Base-by-base conservation (phyloP, 1,140 invertebrate species). In the Caenorhabditis latens region DNA sequence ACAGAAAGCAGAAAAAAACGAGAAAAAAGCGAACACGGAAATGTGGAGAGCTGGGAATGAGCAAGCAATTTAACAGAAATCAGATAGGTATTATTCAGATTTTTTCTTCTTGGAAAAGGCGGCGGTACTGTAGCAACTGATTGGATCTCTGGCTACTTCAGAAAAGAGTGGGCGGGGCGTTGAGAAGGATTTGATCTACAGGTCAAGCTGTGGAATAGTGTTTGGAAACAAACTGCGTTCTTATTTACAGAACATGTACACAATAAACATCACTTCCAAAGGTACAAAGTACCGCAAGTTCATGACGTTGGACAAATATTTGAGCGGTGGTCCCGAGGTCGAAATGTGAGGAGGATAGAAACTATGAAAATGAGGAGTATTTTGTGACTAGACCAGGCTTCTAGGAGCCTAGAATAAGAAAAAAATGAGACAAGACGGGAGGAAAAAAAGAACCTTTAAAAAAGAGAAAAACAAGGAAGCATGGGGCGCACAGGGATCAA, bases 261-360 rank as follows among this genome's bases (percentile, higher is more conserved):
- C 65, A 71, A n/a, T 43, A 71, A 43, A 46, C 65, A 71, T 71
- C 42, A 71, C 4, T 46, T 71, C 42, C 65, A 43, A 43, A 43
- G 65, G 65, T 71, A 46, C 65, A 71, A 71, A 71, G 65, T 71
- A 43, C 65, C 65, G 42, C 42, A 71, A 71, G 65, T 71, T 71
- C 65, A 71, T 14, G 42, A 24, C 11, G 8, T 1, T 43, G 21
- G 4, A 24, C 42, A 71, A 71, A 71, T 46, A 71, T 71, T 71
- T 46, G 65, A 19, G 5, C 50, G 19, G 16, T 21, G 6, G 11
- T 11, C 61, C 19, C 7, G 42, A 19, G 65, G 42, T 43, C 65
- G 65, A 71, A 71, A 71, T 43, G 65, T 71, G 42, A 43, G 14
- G 0, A 58, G 16, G 24, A 21, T 11, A 32, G 61, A 8, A 14